These are phyloP conservation scores for Lepisosteus oculatus DNA, from an alignment of 2,113 vertebrate genomes.

Conservation along the genomic window DNA sequence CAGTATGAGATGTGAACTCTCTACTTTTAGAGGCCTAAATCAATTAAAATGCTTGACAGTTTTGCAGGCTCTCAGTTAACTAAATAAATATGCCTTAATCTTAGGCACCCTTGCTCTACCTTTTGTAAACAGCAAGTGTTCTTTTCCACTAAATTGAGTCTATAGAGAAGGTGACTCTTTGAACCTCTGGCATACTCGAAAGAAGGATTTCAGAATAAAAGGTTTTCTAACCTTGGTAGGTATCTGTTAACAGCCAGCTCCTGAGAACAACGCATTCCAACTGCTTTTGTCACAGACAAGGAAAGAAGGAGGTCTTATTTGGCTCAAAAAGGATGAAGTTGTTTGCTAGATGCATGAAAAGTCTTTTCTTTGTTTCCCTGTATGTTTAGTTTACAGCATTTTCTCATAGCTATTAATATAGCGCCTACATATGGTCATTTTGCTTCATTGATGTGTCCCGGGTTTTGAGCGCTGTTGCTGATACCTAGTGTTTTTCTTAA, in stretches of 20 bases:
- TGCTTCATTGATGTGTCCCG: slow-evolving; percentile 22
- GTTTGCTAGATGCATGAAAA: slow-evolving; percentile 23
- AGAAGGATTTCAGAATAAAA: slow-evolving; percentile 28
- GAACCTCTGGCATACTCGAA: slow-evolving; percentile 4
- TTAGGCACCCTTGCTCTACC: slow-evolving; percentile 17
- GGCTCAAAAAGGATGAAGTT: slow-evolving; percentile 34
- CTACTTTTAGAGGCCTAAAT: too few relatives aligned
- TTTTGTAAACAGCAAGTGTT: slow-evolving; percentile 27
- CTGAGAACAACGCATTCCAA: slow-evolving; percentile 30
- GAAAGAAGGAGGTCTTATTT: slow-evolving; percentile 19
- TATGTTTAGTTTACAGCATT: slow-evolving; percentile 31
- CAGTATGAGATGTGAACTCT: too few relatives aligned
- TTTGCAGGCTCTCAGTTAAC: background rate
- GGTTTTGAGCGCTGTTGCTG: background rate
- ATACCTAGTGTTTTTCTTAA: background rate
- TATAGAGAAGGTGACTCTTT: slow-evolving; percentile 29
- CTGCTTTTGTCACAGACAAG: slow-evolving; percentile 29
- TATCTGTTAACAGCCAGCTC: slow-evolving; percentile 26
- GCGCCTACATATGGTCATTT: slow-evolving; percentile 38
- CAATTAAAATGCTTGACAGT: too few relatives aligned
- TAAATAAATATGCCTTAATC: slow-evolving; percentile 18
- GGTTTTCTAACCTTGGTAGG: slow-evolving; percentile 15
- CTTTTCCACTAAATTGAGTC: slow-evolving; percentile 27
- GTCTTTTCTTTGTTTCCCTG: slow-evolving; percentile 30
- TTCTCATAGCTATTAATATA: slow-evolving; percentile 33